phyloP scores from a whole-genome alignment of 1,140 invertebrate genomes.

The Oncopodura yosiiana region DNA sequence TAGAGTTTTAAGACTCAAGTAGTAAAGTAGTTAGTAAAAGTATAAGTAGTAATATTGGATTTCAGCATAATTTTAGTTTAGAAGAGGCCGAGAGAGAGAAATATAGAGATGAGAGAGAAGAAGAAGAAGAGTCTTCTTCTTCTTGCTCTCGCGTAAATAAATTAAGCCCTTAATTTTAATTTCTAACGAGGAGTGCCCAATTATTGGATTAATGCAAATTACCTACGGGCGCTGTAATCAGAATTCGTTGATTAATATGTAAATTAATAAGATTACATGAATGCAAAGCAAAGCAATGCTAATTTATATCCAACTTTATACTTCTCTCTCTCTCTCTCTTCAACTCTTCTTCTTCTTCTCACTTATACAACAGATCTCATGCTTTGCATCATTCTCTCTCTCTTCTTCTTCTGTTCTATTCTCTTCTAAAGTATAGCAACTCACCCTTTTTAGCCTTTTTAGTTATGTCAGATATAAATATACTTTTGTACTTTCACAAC shows the following conservation, averaged over 20 bases:
- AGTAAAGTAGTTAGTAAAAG: no score
- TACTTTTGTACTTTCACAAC: constrained; percentile 4
- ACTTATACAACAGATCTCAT: background rate
- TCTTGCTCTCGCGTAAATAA: constrained; percentile 36
- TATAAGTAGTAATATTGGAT: constrained; percentile 27
- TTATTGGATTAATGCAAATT: constrained; percentile 90
- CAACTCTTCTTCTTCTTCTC: constrained; percentile 22
- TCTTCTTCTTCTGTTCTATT: constrained; percentile 11
- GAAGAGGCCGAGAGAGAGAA: background rate
- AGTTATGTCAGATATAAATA: no score
- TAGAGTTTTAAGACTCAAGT: no score
- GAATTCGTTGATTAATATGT: constrained; percentile 96
- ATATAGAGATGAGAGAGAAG: background rate
- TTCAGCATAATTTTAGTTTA: constrained; percentile 29
- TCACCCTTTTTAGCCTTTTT: no score
- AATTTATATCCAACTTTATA: constrained; percentile 36
- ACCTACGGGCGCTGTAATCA: constrained; percentile 59
- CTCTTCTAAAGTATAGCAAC: no score
- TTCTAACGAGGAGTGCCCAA: constrained; percentile 84
- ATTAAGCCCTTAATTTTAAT: constrained; percentile 70
- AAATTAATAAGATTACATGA: constrained; percentile 89
- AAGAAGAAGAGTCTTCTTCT: background rate
- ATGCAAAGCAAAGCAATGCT: constrained; percentile 38
- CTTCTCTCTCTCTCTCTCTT: constrained; percentile 23
- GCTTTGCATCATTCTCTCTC: constrained; percentile 19